Percentiles rank a stretch among this genome's conserved stretches.
Evolutionary conservation across 2,113 vertebrate genomes (phyloP).

Genomic region (Trematomus loennbergii): DNA sequence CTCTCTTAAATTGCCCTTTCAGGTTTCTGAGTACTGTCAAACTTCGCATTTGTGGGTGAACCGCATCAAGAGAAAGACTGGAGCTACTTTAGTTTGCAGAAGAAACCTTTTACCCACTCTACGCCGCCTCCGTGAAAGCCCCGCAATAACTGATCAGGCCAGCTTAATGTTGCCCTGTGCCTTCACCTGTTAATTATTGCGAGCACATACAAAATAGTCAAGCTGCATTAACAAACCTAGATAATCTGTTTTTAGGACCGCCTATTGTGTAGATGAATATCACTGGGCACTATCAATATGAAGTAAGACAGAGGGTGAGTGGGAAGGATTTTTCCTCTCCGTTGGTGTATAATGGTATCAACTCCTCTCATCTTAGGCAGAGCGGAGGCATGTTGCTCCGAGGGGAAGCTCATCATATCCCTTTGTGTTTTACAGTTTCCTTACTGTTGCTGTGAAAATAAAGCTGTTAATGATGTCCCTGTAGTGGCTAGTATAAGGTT

Average conservation of each 20-base stretch:
- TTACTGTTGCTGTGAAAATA: slow-evolving; percentile 25
- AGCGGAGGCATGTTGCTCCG: slow-evolving; percentile 35
- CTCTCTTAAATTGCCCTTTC: slow-evolving; percentile 2
- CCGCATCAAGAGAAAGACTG: slow-evolving; percentile 31
- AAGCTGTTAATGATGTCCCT: slow-evolving; percentile 22
- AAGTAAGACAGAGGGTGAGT: slow-evolving; percentile 31
- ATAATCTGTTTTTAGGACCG: slow-evolving; percentile 65
- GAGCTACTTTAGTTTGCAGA: slow-evolving; percentile 20
- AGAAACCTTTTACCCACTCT: slow-evolving; percentile 27
- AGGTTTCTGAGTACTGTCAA: slow-evolving; percentile 20
- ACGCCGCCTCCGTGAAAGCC: slow-evolving; percentile 4
- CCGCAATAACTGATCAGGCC: slow-evolving; percentile 63
- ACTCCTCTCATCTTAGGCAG: slow-evolving; percentile 38
- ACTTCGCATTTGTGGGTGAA: slow-evolving; percentile 16
- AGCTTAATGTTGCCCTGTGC: slow-evolving; percentile 35
- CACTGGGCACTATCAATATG: slow-evolving; percentile 24
- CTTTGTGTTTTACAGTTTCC: slow-evolving; percentile 44
- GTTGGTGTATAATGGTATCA: slow-evolving; percentile 58
- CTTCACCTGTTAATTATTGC: slow-evolving; percentile 68
- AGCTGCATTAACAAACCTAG: slow-evolving; percentile 66
- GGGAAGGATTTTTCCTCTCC: slow-evolving; percentile 33
- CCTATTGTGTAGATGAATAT: slow-evolving; percentile 73
- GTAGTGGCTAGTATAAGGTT: slow-evolving; percentile 13
- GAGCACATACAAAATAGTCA: slow-evolving; percentile 61
- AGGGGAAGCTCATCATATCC: slow-evolving; percentile 45